A percentile compares a stretch with the other conserved stretches of the same genome.
Conservation (phyloP, 2,888 invertebrate species). For the Sarcophaga variegata region DNA sequence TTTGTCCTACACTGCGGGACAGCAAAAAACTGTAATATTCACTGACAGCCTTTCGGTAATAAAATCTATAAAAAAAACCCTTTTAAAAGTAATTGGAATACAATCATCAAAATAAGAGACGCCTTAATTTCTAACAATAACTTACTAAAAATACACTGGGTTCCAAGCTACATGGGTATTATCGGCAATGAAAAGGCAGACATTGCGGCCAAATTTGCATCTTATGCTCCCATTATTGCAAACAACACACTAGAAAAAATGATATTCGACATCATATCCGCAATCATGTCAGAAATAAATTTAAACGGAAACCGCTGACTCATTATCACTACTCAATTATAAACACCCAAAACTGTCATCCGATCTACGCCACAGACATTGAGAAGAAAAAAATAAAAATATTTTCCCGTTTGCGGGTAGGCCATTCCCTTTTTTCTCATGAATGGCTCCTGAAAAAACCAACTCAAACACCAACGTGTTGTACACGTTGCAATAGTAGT, state of each 20-base stretch:
- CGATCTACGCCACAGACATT: background rate
- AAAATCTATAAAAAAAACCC: background rate
- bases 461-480: background rate
- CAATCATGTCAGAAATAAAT: no score
- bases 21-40: background rate
- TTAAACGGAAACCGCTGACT: no score
- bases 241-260: no score
- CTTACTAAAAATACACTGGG: conserved; percentile 5
- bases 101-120: background rate
- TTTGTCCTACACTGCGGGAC: background rate
- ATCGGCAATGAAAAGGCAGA: background rate
- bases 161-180: conserved; percentile 1
- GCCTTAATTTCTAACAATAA: background rate
- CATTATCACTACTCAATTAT: conserved; percentile 3
- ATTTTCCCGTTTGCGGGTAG: background rate
- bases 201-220: background rate
- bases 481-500: background rate
- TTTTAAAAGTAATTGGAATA: conserved; percentile 2
- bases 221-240: background rate
- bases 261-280: no score
- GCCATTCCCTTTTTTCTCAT: background rate
- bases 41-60: background rate
- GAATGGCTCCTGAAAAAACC: background rate
- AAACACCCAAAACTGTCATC: no score
- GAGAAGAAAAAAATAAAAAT: background rate